A percentile compares a stretch with the other conserved stretches of the same genome.
Evolutionary conservation across 2,113 vertebrate genomes (phyloP).

Genomic region (Tachysurus fulvidraco): DNA sequence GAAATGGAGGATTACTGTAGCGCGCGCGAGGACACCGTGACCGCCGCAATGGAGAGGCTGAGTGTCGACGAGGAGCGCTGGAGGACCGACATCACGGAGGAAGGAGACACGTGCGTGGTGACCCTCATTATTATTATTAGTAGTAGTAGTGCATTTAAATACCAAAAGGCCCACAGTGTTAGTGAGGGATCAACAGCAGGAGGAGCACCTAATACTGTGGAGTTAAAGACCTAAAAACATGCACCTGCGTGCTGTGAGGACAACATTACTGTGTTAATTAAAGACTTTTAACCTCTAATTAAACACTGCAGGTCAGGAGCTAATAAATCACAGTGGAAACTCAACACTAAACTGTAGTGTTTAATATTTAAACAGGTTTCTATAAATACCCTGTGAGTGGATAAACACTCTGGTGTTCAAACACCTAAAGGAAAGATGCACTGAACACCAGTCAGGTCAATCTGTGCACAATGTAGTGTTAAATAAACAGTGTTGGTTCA

Average conservation of each 20-base stretch:
- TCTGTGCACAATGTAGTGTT: not conserved
- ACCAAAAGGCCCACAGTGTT: not conserved
- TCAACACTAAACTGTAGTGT: not conserved
- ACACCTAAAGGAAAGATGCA: not conserved
- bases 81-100: conserved; percentile 84
- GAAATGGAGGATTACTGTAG: conserved; percentile 70
- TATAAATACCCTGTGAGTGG: not conserved
- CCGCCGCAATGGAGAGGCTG: conserved; percentile 77
- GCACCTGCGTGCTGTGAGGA: not conserved
- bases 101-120: conserved; percentile 92
- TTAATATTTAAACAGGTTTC: not conserved
- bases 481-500: not conserved
- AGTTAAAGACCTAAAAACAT: not conserved
- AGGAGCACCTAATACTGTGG: not conserved
- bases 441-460: not conserved
- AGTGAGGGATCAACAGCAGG: too few species aligned
- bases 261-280: too few species aligned
- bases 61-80: conserved; percentile 75
- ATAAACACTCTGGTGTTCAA: not conserved
- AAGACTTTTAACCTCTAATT: not conserved
- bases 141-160: not conserved
- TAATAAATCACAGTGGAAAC: not conserved
- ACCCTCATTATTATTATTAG: not conserved
- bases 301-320: not conserved
- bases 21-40: conserved; percentile 55